These are phyloP conservation scores for Acronicta alni DNA, from an alignment of 2,888 invertebrate species.

Conservation along the genomic window DNA sequence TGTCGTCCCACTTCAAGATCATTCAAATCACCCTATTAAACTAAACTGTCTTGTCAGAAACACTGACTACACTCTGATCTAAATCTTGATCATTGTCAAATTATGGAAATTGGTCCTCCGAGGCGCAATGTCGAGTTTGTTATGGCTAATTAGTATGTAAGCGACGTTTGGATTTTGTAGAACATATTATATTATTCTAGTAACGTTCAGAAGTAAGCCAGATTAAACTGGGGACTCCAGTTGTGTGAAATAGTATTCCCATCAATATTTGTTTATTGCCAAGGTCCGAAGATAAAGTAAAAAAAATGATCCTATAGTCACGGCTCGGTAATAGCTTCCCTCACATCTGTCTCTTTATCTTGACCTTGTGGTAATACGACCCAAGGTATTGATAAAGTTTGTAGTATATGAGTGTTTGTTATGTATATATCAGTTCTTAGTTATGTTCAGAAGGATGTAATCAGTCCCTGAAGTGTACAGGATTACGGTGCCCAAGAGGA, in stretches of 20 bases:
- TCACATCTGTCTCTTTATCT: no score
- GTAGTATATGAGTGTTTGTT: no score
- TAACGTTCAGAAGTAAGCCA: constrained; percentile 11
- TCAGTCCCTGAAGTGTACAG: no score
- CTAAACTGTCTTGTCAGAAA: constrained; percentile 16
- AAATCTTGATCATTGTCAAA: constrained; percentile 18
- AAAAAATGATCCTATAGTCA: background rate
- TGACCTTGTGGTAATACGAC: no score
- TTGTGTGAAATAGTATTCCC: background rate
- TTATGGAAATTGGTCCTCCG: constrained; percentile 30
- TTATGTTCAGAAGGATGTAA: no score
- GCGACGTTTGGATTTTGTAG: constrained; percentile 4
- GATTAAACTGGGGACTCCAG: background rate
- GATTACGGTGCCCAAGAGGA: no score
- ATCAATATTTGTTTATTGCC: background rate
- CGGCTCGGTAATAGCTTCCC: background rate
- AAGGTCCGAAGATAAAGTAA: background rate
- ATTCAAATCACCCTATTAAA: constrained; percentile 18
- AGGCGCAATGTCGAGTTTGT: constrained; percentile 2
- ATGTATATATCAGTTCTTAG: no score
- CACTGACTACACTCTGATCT: constrained; percentile 2
- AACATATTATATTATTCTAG: background rate
- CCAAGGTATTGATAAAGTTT: no score
- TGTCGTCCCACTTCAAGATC: constrained; percentile 5
- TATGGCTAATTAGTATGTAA: constrained; percentile 5